A percentile compares a stretch with the other conserved stretches of the same genome.
Evolutionary conservation across 2,797 vertebrate species (phyloP).

Genomic region (Poecilia wingei): DNA sequence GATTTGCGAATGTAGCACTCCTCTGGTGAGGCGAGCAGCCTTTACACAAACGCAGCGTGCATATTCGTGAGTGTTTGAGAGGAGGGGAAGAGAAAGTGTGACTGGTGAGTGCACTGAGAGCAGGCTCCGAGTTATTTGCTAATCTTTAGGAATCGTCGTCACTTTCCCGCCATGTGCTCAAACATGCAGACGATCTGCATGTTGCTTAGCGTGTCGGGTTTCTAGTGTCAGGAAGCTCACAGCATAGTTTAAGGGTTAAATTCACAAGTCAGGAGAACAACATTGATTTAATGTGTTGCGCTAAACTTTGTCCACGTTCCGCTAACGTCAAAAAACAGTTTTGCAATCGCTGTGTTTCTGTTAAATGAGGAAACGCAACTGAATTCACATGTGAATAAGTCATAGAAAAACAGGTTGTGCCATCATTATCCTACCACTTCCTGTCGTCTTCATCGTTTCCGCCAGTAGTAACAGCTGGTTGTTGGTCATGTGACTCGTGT

Average conservation of each 20-base stretch:
- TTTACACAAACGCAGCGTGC: constrained; percentile 45
- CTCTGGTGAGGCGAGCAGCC: constrained; percentile 43
- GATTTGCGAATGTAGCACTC: constrained; percentile 51
- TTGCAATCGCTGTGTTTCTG: too few relatives aligned
- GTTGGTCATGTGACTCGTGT: too few relatives aligned
- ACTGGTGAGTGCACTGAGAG: constrained; percentile 5
- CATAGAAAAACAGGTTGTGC: too few relatives aligned
- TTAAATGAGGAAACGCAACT: too few relatives aligned
- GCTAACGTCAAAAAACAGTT: too few relatives aligned
- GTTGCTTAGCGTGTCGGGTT: constrained; percentile 7
- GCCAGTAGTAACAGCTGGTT: too few relatives aligned
- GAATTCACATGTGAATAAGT: too few relatives aligned
- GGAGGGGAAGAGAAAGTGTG: constrained; percentile 10
- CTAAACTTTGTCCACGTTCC: too few relatives aligned
- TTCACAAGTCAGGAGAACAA: constrained; percentile 41
- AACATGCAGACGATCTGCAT: background rate
- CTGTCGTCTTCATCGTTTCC: too few relatives aligned
- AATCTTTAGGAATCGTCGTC: constrained; percentile 3
- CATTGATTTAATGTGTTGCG: constrained; percentile 9
- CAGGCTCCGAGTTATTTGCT: background rate
- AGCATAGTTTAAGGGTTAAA: constrained; percentile 6
- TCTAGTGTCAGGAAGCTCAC: constrained; percentile 27
- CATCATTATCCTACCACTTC: too few relatives aligned
- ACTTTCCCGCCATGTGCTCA: constrained; percentile 7
- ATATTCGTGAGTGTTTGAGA: constrained; percentile 4